Percentiles rank a stretch among this genome's conserved stretches.
phyloP scores from a whole-genome alignment of 2,888 invertebrate species.

The Phorcus lineatus region DNA sequence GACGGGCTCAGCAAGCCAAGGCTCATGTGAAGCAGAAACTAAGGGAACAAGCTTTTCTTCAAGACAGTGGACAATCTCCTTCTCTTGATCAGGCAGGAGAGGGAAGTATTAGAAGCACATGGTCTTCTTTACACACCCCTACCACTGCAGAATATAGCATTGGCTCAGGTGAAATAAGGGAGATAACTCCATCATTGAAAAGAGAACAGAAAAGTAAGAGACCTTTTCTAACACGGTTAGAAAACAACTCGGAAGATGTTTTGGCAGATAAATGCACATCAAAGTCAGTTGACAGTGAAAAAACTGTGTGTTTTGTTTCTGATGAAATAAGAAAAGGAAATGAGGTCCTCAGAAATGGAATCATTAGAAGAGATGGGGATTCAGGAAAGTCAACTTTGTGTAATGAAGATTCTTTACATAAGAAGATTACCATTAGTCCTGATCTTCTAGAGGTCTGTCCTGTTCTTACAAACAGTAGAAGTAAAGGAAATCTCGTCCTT shows the following conservation, averaged over 20 bases:
- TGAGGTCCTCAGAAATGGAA: neutral
- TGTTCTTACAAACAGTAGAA: neutral
- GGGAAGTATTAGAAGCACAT: conserved; percentile 5
- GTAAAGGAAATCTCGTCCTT: neutral
- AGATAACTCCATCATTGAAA: neutral
- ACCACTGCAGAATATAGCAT: neutral
- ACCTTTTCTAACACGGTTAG: neutral
- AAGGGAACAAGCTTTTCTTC: conserved; percentile 42
- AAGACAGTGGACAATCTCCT: conserved; percentile 25
- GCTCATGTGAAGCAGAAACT: conserved; percentile 59
- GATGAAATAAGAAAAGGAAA: neutral
- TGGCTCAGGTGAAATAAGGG: neutral
- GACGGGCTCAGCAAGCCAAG: conserved; percentile 47
- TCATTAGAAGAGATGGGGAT: neutral
- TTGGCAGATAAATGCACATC: neutral
- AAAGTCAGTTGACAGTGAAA: neutral
- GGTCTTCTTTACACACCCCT: neutral
- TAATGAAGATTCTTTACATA: neutral
- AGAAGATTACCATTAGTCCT: neutral
- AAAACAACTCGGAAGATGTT: neutral
- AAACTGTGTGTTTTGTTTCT: neutral
- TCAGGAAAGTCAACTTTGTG: neutral
- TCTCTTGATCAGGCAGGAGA: conserved; percentile 9
- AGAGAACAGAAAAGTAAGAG: neutral
- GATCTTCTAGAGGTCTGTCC: neutral